Conservation (phyloP, 2,113 vertebrate genomes). For the Rynchops niger region DNA sequence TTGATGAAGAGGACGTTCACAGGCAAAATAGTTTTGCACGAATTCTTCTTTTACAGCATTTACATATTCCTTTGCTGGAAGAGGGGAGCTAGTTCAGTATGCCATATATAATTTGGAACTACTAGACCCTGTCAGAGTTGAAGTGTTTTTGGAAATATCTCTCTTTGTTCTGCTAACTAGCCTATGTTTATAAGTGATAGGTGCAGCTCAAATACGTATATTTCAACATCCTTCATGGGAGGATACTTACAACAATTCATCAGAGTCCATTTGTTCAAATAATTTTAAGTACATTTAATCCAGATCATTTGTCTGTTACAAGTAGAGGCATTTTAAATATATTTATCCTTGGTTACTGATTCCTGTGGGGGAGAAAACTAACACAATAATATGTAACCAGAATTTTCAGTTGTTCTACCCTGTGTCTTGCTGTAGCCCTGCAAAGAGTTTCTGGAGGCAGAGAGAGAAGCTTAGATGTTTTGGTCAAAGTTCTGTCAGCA, state of each 20-base stretch:
- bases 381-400: background rate
- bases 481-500: background rate
- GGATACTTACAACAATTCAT: background rate
- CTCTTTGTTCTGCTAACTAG: background rate
- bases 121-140: background rate
- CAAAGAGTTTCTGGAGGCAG: background rate
- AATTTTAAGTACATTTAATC: background rate
- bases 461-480: slow-evolving; percentile 25
- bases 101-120: background rate
- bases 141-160: background rate
- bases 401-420: background rate
- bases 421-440: background rate
- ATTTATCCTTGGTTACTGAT: background rate
- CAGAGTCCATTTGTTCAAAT: background rate
- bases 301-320: background rate
- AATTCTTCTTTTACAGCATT: background rate
- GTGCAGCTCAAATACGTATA: background rate
- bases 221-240: background rate
- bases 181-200: background rate
- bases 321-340: background rate
- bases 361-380: background rate
- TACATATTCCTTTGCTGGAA: background rate
- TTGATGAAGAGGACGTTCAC: background rate
- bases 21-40: background rate
- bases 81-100: background rate